Percentiles rank a stretch among this genome's conserved stretches.
These are phyloP conservation scores for Austrolebias charrua DNA, from an alignment of 2,797 vertebrate genomes.

Conservation along the genomic window DNA sequence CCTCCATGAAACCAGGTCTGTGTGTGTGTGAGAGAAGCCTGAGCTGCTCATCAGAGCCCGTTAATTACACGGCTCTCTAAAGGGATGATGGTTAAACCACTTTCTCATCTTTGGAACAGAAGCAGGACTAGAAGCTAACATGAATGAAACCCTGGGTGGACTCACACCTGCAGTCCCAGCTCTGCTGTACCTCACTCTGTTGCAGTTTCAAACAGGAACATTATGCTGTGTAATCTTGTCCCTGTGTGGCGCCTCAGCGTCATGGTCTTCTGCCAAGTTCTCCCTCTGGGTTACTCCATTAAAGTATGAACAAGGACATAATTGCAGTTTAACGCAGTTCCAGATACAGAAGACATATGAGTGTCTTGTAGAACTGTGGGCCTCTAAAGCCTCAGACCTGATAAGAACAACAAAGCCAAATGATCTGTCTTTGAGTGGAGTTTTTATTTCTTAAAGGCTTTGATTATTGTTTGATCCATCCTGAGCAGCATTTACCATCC, in stretches of 20 bases:
- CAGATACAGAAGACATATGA: slow-evolving; percentile 39
- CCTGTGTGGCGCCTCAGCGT: slow-evolving; percentile 22
- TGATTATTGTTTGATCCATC: not conserved
- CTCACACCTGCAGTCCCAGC: slow-evolving; percentile 33
- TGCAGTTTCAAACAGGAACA: slow-evolving; percentile 8
- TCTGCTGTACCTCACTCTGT: slow-evolving; percentile 6
- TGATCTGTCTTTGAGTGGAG: slow-evolving; percentile 18
- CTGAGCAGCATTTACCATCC: no score
- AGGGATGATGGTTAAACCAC: slow-evolving; percentile 74
- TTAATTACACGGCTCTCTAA: slow-evolving; percentile 75
- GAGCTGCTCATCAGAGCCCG: slow-evolving; percentile 72
- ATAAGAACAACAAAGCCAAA: slow-evolving; percentile 2
- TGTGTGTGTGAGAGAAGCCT: slow-evolving; percentile 66
- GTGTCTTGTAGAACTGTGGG: slow-evolving; percentile 17
- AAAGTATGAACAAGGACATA: slow-evolving; percentile 63
- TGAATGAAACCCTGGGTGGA: slow-evolving; percentile 37
- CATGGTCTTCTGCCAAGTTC: slow-evolving; percentile 20
- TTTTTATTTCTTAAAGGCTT: not conserved
- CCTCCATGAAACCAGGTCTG: slow-evolving; percentile 64
- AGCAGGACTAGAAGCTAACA: slow-evolving; percentile 57
- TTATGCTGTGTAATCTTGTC: slow-evolving; percentile 30
- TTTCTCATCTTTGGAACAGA: slow-evolving; percentile 52
- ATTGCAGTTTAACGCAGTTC: slow-evolving; percentile 67
- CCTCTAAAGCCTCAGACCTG: slow-evolving; percentile 22
- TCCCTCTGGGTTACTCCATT: slow-evolving; percentile 50